Percentiles rank a stretch among this genome's conserved stretches.
These are phyloP conservation scores for Margaritifera margaritifera DNA, from an alignment of 2,888 invertebrate genomes.

Conservation along the genomic window DNA sequence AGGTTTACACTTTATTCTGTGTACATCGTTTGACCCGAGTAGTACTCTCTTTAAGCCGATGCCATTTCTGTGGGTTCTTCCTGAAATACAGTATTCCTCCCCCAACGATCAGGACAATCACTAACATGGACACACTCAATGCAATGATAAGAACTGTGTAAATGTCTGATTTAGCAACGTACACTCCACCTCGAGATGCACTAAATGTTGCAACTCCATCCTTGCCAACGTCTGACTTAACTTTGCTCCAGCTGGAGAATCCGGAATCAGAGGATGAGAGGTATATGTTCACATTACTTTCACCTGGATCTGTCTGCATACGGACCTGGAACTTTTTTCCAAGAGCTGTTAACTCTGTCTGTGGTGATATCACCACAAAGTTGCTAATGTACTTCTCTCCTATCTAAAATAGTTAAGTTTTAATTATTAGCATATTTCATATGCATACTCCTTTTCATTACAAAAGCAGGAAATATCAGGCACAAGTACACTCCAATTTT, in stretches of 20 bases:
- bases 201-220: conserved; percentile 48
- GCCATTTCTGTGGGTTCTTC: conserved; percentile 59
- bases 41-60: conserved; percentile 21
- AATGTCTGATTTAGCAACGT: conserved; percentile 53
- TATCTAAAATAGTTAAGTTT: conserved; percentile 40
- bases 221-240: conserved; percentile 48
- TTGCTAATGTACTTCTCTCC: conserved; percentile 64
- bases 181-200: conserved; percentile 60
- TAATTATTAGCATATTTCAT: conserved; percentile 1
- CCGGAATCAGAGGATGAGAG: conserved; percentile 39
- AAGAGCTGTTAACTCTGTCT: conserved; percentile 41
- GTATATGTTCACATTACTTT: conserved; percentile 48
- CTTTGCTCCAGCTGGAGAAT: conserved; percentile 58
- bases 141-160: conserved; percentile 61
- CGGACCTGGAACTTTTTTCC: conserved; percentile 43
- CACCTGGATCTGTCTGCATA: conserved; percentile 43
- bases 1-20: no score
- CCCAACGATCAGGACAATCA: conserved; percentile 49
- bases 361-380: conserved; percentile 59
- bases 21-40: no score
- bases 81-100: conserved; percentile 57
- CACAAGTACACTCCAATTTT: neutral
- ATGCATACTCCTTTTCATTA: neutral
- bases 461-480: neutral
- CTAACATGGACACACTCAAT: conserved; percentile 48